A percentile compares a stretch with the other conserved stretches of the same genome.
Conservation (phyloP, 2,113 vertebrate genomes). For the Myanophis thanlyinensis region DNA sequence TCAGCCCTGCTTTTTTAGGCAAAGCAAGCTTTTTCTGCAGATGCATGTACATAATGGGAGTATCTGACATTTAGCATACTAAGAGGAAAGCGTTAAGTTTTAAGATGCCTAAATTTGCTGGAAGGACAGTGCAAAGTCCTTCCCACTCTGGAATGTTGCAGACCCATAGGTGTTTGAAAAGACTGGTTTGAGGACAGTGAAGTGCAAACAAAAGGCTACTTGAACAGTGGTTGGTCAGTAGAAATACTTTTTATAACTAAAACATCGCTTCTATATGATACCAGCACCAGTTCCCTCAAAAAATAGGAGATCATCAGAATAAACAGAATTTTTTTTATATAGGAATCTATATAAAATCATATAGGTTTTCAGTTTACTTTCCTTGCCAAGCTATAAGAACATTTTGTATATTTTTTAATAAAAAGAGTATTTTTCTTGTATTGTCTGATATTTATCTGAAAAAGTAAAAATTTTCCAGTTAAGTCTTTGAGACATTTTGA, state of each 20-base stretch:
- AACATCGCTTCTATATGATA: conserved; percentile 50
- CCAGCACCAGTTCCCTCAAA: conserved; percentile 48
- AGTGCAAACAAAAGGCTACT: conserved; percentile 51
- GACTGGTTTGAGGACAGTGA: conserved; percentile 69
- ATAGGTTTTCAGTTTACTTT: conserved; percentile 49
- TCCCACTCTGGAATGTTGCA: conserved; percentile 77
- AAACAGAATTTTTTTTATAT: conserved; percentile 68
- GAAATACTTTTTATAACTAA: conserved; percentile 51
- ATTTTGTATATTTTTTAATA: conserved; percentile 54
- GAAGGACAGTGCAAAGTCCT: conserved; percentile 45
- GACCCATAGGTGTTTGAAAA: conserved; percentile 62
- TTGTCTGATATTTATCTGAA: conserved; percentile 59
- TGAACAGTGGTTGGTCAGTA: conserved; percentile 63
- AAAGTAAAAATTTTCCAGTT: conserved; percentile 53
- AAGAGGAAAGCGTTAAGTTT: conserved; percentile 76
- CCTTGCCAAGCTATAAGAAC: conserved; percentile 68
- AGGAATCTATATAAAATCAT: conserved; percentile 63
- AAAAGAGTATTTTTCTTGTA: conserved; percentile 52
- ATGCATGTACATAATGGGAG: conserved; percentile 64
- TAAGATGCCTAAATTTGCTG: conserved; percentile 82
- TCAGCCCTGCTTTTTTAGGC: conserved; percentile 48
- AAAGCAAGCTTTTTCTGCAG: conserved; percentile 66
- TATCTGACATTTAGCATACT: conserved; percentile 69
- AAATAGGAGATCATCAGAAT: conserved; percentile 51
- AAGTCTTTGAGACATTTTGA: conserved; percentile 59